Evolutionary conservation across 2,797 vertebrate species (phyloP).

Genomic region (Danio tinwini): DNA sequence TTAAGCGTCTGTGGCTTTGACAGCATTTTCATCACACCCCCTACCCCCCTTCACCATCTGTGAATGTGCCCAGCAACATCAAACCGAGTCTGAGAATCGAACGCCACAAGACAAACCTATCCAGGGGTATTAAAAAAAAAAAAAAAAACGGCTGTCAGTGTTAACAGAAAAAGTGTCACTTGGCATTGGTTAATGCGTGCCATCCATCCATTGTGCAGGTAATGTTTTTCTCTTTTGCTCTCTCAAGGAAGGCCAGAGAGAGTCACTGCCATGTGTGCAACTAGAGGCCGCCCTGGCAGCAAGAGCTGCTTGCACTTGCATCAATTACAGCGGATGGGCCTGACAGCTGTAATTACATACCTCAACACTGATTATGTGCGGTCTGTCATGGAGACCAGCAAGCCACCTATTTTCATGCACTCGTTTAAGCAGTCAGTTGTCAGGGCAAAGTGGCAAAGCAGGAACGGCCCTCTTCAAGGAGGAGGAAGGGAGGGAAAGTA

Average conservation of each 20-base stretch:
- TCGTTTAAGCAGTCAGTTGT: constrained; percentile 74
- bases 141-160: constrained; percentile 21
- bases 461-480: constrained; percentile 51
- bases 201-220: constrained; percentile 70
- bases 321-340: constrained; percentile 84
- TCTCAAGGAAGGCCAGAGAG: constrained; percentile 15
- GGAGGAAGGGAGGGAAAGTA: constrained; percentile 25
- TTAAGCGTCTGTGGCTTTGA: constrained; percentile 78
- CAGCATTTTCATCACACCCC: constrained; percentile 77
- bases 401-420: constrained; percentile 72
- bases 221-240: constrained; percentile 57
- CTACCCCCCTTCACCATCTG: constrained; percentile 55
- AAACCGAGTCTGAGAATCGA: constrained; percentile 46
- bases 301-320: constrained; percentile 74
- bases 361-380: constrained; percentile 79
- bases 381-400: constrained; percentile 80
- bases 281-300: constrained; percentile 48
- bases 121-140: constrained; percentile 24
- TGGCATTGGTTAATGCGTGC: constrained; percentile 47
- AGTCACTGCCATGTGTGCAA: constrained; percentile 52
- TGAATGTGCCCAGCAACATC: constrained; percentile 51
- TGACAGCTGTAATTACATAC: constrained; percentile 91
- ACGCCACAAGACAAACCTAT: constrained; percentile 39
- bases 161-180: constrained; percentile 17
- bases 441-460: constrained; percentile 74